Base-by-base conservation (phyloP, 2,888 invertebrate species). In the Metellina segmentata region DNA sequence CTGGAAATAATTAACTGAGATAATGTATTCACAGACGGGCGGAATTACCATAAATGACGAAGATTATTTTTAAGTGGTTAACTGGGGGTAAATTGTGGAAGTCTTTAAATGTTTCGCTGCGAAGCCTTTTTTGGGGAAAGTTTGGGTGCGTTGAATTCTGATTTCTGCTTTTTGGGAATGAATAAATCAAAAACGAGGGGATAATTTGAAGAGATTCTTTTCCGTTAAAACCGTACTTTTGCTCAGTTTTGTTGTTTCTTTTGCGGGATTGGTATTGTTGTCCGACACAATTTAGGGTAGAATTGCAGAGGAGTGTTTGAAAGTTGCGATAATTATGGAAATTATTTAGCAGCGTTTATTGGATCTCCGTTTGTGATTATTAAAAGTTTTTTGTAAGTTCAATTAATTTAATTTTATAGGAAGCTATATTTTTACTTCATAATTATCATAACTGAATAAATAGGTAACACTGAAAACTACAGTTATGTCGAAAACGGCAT, bases 21-120 rank as follows among this genome's bases (percentile, higher is more conserved):
- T 90, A 85, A 90, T 90, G 85, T 85, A 90, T 90, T 90, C 90
- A 81, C 49, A 48, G 83, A 69, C 34, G 34, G 7, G 53, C 61
- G 72, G 70, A 74, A 90, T 90, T 90, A 85, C 90, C 90, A 90
- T 85, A 90, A 90, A 81, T 85, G 79, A 85, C 79, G 89, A 90
- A 90, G 89, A 85, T 90, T 85, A 90, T 90, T 90, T 53, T 79
- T 85, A 90, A 85, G 88, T 88, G 88, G 88, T 88, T 88, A 88
- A 88, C 81, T 75, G 83, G 70, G 70, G 71, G 74, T 78, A 88
- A 88, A 88, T 88, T 88, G 88, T 51, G 88, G 87, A 53, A 51
- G 51, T 53, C 72, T 87, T 87, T 53, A 81, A 87, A 48, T 53
- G 85, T 72, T 52, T 49, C 53, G 53, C 34, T 61, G 79, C 13